Base-by-base conservation (phyloP, 53 echinoderm and acorn worm genomes). In the Actinopyga echinites region DNA sequence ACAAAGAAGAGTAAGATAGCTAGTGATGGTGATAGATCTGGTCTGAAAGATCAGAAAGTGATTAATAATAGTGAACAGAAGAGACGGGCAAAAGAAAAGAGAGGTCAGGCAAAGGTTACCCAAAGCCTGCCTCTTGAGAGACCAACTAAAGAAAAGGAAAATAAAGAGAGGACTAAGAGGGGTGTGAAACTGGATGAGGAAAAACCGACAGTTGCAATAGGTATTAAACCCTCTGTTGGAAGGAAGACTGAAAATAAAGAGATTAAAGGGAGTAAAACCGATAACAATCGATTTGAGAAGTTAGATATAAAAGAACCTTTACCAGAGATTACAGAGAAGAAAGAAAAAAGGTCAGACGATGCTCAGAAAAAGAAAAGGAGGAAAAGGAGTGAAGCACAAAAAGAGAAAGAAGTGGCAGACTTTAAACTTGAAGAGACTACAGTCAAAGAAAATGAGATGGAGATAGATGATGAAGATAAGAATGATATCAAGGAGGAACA, bases 341-440 rank as follows among this genome's bases (percentile, higher is more conserved):
- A 90, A 22, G 66, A 75, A 9, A 79, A 79, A 23, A 84, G 64
- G 62, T 57, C 83, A 56, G 44, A 83, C 17, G 67, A 61, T 26
- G 86, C 79, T 56, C 56, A 84, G 57, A 28, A 56, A 29, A 57
- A 79, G 57, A 42, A 24, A 42, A 37, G 24, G 38, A 42, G 43
- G 22, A 77, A 82, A 49, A 74, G 49, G 57, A 82, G 24, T 53
- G 73, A 90, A 77, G 53, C 80, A 8, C 82, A 87, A 52, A 68
- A 87, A 30, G 80, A 84, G 22, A n/a, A 62, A 32, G 35, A 60
- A 28, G 64, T 67, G 20, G 84, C 79, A 23, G 79, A 79, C 0
- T 2, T 53, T 2, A 30, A 57, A 19, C 63, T 5, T 10, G 31
- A 62, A 22, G 63, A 62, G 15, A 8, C 63, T 29, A 22, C 2